Evolutionary conservation across 2,888 invertebrate species (phyloP).

Genomic region (Meghimatium bilineatum): DNA sequence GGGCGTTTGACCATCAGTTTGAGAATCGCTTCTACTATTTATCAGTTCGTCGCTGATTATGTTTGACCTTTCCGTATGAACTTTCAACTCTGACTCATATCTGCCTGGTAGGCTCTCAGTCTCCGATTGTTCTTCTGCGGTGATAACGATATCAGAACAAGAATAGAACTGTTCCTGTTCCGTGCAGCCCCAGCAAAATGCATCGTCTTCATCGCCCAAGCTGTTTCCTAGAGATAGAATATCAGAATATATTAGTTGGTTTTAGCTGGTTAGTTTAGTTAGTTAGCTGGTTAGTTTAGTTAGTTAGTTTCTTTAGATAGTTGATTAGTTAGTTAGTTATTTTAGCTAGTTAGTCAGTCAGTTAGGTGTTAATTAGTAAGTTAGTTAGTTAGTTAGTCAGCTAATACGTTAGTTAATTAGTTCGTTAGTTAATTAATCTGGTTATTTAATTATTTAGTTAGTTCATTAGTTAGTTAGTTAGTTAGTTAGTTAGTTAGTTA

Average conservation of each 20-base stretch:
- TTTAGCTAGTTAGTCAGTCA: too few species aligned
- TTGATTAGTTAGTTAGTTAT: too few species aligned
- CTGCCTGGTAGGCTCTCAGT: neutral
- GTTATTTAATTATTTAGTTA: too few species aligned
- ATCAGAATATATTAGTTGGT: neutral
- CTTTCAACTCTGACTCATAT: neutral
- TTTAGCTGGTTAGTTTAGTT: too few species aligned
- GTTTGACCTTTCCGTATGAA: neutral
- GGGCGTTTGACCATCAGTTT: neutral
- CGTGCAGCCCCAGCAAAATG: constrained; percentile 56
- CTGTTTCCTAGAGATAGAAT: constrained; percentile 53
- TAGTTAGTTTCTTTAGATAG: too few species aligned
- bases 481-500: too few species aligned
- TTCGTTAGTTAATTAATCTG: too few species aligned
- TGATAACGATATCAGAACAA: constrained; percentile 57
- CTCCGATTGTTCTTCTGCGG: neutral
- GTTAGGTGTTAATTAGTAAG: too few species aligned
- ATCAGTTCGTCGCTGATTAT: neutral
- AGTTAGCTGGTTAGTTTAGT: too few species aligned
- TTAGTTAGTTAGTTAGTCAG: too few species aligned
- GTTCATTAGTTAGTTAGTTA: too few species aligned
- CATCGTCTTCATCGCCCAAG: constrained; percentile 55
- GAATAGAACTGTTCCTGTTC: constrained; percentile 58
- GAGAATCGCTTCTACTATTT: neutral
- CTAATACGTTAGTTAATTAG: too few species aligned